Conservation (phyloP, 2,888 invertebrate genomes). For the Acrocera orbiculus region DNA sequence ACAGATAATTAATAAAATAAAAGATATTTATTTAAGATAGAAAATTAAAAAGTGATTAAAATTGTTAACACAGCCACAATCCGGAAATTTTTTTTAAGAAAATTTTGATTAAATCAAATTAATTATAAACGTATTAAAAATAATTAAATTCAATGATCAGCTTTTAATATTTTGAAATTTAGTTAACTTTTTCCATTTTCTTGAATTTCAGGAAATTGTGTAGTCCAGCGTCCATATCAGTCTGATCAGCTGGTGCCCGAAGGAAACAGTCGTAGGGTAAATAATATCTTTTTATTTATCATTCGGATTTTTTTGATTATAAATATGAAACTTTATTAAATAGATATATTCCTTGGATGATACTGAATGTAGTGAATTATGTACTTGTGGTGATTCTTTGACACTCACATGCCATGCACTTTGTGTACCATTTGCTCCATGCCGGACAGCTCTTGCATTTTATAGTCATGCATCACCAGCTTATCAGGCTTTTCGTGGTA, state of each 20-base stretch:
- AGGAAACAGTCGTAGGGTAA: slow-evolving; percentile 71
- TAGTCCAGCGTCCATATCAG: slow-evolving; percentile 65
- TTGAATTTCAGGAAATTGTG: slow-evolving; percentile 48
- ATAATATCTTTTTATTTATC: slow-evolving; percentile 10
- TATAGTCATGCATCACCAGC: slow-evolving; percentile 82
- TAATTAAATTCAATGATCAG: too few relatives aligned
- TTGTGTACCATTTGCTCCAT: slow-evolving; percentile 71
- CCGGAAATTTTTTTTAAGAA: too few relatives aligned
- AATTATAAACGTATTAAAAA: too few relatives aligned
- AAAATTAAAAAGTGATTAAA: too few relatives aligned
- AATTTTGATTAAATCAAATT: too few relatives aligned
- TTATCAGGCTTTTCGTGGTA: slow-evolving; percentile 74
- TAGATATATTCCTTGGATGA: slow-evolving; percentile 46
- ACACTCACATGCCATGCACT: slow-evolving; percentile 74
- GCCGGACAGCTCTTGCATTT: slow-evolving; percentile 72
- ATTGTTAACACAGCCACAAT: too few relatives aligned
- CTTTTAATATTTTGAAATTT: not conserved
- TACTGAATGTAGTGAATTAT: slow-evolving; percentile 77
- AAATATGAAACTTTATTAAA: slow-evolving; percentile 4
- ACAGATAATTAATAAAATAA: too few relatives aligned
- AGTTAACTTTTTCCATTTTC: not conserved
- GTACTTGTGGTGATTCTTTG: slow-evolving; percentile 61
- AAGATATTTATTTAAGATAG: too few relatives aligned
- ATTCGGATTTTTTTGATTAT: not conserved
- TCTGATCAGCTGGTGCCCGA: slow-evolving; percentile 71